phyloP scores from a whole-genome alignment of 2,113 vertebrate genomes.

The Propithecus coquereli region DNA sequence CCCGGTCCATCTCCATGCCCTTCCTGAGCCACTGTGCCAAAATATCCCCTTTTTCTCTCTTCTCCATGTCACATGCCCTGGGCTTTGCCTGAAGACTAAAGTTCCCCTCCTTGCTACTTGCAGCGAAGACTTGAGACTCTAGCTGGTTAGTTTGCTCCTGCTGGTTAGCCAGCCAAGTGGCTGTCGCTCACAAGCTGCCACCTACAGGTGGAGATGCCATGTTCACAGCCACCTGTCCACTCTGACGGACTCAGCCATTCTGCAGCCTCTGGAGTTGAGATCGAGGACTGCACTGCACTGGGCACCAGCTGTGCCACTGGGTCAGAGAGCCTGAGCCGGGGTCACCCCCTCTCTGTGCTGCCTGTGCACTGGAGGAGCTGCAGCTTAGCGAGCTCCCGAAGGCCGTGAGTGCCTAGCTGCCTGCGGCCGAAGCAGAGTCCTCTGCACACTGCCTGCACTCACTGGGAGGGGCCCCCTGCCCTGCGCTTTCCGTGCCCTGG shows the following conservation, averaged over 20 bases:
- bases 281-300: background rate
- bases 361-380: background rate
- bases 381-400: background rate
- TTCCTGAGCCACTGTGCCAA: background rate
- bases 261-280: background rate
- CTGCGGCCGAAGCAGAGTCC: background rate
- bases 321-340: background rate
- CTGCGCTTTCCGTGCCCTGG: fast-evolving
- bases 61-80: background rate
- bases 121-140: conserved; percentile 41
- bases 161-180: background rate
- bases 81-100: conserved; percentile 39
- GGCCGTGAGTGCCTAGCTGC: background rate
- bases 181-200: background rate
- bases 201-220: background rate
- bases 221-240: background rate
- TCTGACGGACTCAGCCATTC: background rate
- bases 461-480: background rate
- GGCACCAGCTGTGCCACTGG: background rate
- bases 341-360: background rate
- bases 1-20: background rate
- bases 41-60: background rate
- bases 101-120: conserved; percentile 11
- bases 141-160: conserved; percentile 32
- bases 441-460: background rate